A percentile compares a stretch with the other conserved stretches of the same genome.
phyloP scores from a whole-genome alignment of 2,888 invertebrate genomes.

The Philopedon plagiatum region DNA sequence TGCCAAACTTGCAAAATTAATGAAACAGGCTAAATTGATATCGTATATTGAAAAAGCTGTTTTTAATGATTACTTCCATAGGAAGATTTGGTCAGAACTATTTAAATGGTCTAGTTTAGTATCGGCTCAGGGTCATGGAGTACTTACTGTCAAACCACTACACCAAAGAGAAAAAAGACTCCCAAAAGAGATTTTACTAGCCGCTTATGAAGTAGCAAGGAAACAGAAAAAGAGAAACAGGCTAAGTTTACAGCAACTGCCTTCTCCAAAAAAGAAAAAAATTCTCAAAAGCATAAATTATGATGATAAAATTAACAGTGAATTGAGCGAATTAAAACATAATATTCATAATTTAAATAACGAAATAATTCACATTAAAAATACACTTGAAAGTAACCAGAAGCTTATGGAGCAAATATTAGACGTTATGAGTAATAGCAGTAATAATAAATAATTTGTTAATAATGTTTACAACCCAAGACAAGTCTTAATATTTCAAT shows the following conservation, averaged over 20 bases:
- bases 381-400: constrained; percentile 32
- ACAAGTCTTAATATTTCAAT: no score
- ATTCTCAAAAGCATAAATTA: background rate
- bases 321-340: constrained; percentile 7
- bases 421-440: background rate
- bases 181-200: constrained; percentile 83
- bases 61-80: constrained; percentile 81
- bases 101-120: constrained; percentile 79
- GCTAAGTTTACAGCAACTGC: background rate
- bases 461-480: no score
- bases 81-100: constrained; percentile 11
- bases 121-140: constrained; percentile 85
- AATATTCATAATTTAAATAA: constrained; percentile 26
- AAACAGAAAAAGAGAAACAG: constrained; percentile 68
- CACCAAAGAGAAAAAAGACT: constrained; percentile 84
- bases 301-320: constrained; percentile 1
- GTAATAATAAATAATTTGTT: background rate
- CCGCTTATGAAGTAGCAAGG: constrained; percentile 86
- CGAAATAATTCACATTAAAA: constrained; percentile 25
- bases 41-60: constrained; percentile 87
- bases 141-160: constrained; percentile 84
- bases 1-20: constrained; percentile 85
- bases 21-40: constrained; percentile 86
- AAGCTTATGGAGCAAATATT: constrained; percentile 33
- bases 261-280: constrained; percentile 4